Conservation (phyloP, 2,797 vertebrate genomes). For the Nasua narica region DNA sequence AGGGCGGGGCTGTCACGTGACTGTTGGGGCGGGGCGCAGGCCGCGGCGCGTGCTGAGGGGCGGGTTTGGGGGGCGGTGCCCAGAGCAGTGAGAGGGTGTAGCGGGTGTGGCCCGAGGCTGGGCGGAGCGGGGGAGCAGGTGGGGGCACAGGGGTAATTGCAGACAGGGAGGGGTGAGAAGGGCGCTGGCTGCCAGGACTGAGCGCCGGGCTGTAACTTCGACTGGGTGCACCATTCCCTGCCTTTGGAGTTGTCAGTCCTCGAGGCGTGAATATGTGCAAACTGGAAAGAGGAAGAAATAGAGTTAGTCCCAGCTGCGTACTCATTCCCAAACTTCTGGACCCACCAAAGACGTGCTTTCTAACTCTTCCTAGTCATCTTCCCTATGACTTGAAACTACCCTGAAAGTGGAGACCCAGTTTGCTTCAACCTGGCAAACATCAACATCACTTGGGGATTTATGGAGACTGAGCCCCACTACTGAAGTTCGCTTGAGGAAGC, state of each 20-base stretch:
- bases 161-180: rapidly evolving
- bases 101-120: background rate
- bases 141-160: background rate
- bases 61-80: background rate
- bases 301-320: background rate
- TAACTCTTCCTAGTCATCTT: background rate
- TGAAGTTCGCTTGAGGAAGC: background rate
- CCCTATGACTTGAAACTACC: background rate
- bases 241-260: background rate
- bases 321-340: background rate
- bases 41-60: background rate
- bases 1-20: constrained; percentile 56
- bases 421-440: background rate
- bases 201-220: rapidly evolving
- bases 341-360: background rate
- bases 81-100: background rate
- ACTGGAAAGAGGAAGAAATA: background rate
- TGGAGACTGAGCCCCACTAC: background rate
- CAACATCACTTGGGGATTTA: background rate
- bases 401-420: background rate
- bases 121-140: background rate
- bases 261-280: background rate
- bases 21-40: background rate
- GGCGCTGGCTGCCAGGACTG: rapidly evolving
- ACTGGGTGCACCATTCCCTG: too few species aligned